phyloP scores from a whole-genome alignment of 2,888 invertebrate species.

The Peribatodes rhomboidaria region DNA sequence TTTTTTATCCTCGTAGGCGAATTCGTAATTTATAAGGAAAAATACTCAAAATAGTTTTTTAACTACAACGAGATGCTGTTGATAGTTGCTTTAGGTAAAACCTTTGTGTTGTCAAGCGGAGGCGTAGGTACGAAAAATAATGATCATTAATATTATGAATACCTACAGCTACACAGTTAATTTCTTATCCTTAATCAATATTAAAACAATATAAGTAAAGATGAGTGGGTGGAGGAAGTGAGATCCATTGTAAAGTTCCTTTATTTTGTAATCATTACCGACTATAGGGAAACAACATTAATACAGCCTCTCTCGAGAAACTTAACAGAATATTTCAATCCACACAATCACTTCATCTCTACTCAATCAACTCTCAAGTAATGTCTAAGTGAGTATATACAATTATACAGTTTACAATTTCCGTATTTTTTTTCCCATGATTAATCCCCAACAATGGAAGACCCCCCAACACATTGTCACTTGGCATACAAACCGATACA shows the following conservation, averaged over 20 bases:
- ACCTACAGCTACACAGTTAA: slow-evolving; percentile 1
- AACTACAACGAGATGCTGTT: background rate
- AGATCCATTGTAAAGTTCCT: no score
- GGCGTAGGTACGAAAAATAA: slow-evolving; percentile 3
- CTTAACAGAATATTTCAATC: no score
- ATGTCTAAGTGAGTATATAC: no score
- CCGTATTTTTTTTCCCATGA: slow-evolving; percentile 30
- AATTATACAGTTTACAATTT: background rate
- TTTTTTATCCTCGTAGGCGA: background rate
- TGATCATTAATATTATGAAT: background rate
- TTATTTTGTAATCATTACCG: no score
- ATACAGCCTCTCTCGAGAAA: no score
- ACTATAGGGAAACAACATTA: no score
- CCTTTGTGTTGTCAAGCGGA: background rate
- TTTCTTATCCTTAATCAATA: background rate
- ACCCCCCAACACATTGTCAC: slow-evolving; percentile 29
- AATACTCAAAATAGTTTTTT: background rate
- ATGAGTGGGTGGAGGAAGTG: no score
- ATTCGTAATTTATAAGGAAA: background rate
- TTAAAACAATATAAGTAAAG: no score
- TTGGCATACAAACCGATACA: slow-evolving; percentile 41
- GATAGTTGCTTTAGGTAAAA: background rate
- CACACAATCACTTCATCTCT: no score
- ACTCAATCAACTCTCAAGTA: no score
- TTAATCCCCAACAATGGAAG: slow-evolving; percentile 34